phyloP scores from a whole-genome alignment of 1,140 invertebrate genomes.

The Harpegnathos saltator region DNA sequence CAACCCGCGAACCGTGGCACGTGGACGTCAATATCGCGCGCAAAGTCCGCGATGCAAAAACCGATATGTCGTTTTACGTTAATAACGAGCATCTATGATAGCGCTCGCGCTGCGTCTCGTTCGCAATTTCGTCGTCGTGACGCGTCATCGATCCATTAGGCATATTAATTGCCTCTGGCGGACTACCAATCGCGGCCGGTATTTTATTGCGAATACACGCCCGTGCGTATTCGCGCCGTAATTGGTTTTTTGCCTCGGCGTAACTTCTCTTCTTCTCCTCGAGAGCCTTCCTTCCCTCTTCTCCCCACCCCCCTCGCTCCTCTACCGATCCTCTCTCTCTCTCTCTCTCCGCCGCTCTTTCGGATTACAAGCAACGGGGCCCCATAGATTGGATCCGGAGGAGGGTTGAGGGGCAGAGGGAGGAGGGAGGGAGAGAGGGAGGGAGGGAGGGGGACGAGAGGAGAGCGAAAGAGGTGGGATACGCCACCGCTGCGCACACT shows the following conservation, averaged over 20 bases:
- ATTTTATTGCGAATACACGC: slow-evolving; percentile 35
- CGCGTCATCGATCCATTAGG: slow-evolving; percentile 22
- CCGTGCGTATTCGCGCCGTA: neutral
- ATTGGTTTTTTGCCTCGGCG: slow-evolving; percentile 9
- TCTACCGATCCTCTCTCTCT: neutral
- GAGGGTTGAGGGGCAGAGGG: too few relatives aligned
- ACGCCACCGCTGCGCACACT: slow-evolving; percentile 14
- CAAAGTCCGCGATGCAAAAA: too few relatives aligned
- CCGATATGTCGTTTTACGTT: neutral
- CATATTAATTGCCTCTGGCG: slow-evolving; percentile 42
- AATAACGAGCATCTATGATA: neutral
- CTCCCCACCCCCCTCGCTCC: too few relatives aligned
- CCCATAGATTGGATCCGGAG: neutral
- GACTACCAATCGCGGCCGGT: slow-evolving; percentile 5
- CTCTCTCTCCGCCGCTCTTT: neutral
- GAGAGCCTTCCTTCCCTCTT: too few relatives aligned
- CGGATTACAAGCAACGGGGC: neutral
- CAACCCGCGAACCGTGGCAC: too few relatives aligned
- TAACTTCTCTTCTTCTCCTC: neutral
- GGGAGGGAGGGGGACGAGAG: too few relatives aligned
- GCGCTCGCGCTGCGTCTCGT: neutral
- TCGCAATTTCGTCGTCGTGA: slow-evolving; percentile 11
- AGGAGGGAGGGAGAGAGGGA: too few relatives aligned
- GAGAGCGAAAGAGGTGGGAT: neutral
- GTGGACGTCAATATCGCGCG: too few relatives aligned